Percentiles rank a stretch among this genome's conserved stretches.
phyloP scores from a whole-genome alignment of 2,888 invertebrate species.

The Phoronis australis region DNA sequence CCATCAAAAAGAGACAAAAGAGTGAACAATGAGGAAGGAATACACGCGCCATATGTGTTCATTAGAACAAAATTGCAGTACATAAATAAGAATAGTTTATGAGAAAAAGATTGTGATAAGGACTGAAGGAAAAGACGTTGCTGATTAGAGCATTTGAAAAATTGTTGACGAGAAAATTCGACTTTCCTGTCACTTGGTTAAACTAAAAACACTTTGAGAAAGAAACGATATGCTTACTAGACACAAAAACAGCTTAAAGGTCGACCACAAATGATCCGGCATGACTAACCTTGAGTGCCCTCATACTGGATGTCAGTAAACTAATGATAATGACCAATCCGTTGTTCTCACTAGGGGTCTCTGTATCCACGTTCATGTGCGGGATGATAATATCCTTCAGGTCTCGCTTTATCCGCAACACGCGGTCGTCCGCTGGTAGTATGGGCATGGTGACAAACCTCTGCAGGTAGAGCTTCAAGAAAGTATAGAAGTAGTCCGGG shows the following conservation, averaged over 20 bases:
- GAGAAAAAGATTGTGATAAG: no score
- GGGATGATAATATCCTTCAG: slow-evolving; percentile 74
- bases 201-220: no score
- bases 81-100: no score
- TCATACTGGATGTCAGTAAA: slow-evolving; percentile 81
- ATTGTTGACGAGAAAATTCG: neutral
- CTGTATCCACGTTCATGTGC: slow-evolving; percentile 57
- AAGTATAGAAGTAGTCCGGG: slow-evolving; percentile 93
- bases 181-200: no score
- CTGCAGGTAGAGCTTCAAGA: slow-evolving; percentile 88
- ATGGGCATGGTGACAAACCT: slow-evolving; percentile 74
- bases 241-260: no score
- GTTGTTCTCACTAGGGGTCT: slow-evolving; percentile 31
- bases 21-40: neutral
- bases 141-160: neutral
- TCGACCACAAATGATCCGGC: no score
- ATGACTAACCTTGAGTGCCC: slow-evolving; percentile 41
- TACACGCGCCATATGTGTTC: neutral
- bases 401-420: slow-evolving; percentile 69
- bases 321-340: slow-evolving; percentile 80
- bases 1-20: slow-evolving; percentile 1
- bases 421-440: slow-evolving; percentile 73
- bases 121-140: neutral
- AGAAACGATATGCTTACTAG: no score
- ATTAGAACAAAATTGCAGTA: no score